Percentiles rank a stretch among this genome's conserved stretches.
These are phyloP conservation scores for Chloromyia formosa DNA, from an alignment of 2,888 invertebrate genomes.

Conservation along the genomic window DNA sequence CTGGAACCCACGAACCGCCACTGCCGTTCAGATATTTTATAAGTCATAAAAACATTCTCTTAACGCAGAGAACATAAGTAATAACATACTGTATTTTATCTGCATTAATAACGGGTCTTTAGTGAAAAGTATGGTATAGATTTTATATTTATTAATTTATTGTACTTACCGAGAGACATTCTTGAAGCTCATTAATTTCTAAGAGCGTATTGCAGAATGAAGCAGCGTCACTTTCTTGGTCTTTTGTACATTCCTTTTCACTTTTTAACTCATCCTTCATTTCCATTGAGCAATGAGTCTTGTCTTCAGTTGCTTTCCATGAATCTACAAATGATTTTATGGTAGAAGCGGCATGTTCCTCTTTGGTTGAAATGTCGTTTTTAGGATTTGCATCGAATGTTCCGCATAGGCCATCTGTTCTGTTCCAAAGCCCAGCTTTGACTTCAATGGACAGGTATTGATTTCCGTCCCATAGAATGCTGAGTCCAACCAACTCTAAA, in stretches of 20 bases:
- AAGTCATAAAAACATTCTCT: no score
- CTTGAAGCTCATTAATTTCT: constrained; percentile 71
- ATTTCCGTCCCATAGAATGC: constrained; percentile 80
- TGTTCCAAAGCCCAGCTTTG: constrained; percentile 76
- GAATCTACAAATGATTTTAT: constrained; percentile 62
- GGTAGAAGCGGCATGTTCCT: constrained; percentile 58
- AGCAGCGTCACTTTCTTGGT: constrained; percentile 64
- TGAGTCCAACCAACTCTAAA: constrained; percentile 73
- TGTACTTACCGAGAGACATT: constrained; percentile 66
- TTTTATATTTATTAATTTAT: no score
- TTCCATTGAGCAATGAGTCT: constrained; percentile 56
- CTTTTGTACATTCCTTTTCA: constrained; percentile 57
- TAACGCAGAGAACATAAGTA: no score
- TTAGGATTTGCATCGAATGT: constrained; percentile 73
- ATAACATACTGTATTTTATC: no score
- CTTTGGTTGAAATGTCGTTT: constrained; percentile 76
- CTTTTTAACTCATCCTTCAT: constrained; percentile 57
- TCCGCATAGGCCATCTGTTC: constrained; percentile 85
- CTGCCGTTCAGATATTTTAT: no score
- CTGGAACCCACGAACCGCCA: no score
- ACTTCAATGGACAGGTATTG: constrained; percentile 75
- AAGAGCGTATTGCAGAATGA: constrained; percentile 72
- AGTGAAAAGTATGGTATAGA: no score
- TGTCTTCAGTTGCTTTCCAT: constrained; percentile 56
- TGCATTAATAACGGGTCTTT: no score